Base-by-base conservation (phyloP, 2,797 vertebrate species). In the Alectoris magna region DNA sequence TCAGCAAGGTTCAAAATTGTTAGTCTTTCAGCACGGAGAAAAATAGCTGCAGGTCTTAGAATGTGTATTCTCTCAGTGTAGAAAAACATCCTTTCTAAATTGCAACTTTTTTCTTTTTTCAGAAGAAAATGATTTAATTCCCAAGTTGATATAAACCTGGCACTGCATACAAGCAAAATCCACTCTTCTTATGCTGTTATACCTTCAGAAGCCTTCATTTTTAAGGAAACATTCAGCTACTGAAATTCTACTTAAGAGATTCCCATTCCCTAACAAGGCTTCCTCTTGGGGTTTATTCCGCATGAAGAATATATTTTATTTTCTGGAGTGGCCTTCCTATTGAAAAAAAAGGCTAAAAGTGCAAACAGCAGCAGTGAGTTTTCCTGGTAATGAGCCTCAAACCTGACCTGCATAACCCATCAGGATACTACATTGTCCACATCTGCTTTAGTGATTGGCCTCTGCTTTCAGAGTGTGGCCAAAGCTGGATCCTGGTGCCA, bases 31-130 rank as follows among this genome's bases (percentile, higher is more conserved):
- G 27, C 34, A 74, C 2, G 48, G 22, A 81, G 24, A 73, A 86
- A 90, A 80, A 76, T 88, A 64, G 27, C 31, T 83, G 3, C 3
- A 2, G 14, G 34, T 84, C 53, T 73, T 62, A 39, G 23, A 70
- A 86, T 86, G 58, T 0, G 0, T 60, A 79, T 87, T 59, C 9
- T 84, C 5, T 60, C 53, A 49, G 44, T 60, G 19, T 22, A 76
- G 64, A 53, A 90, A 82, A 84, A 27, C 26, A 87, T 10, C 63
- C 24, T 71, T 81, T 68, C 29, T 90, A 82, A 88, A 87, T 38
- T 41, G 10, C 36, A 85, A 6, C 2, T 5, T 43, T 29, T 14
- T 1, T 43, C 39, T n/a, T 48, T 46, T 46, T n/a, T 16, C 34
- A n/a, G 17, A 79, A 83, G 9, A 39, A 82, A 39, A 78, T 3